Percentiles rank a stretch among this genome's conserved stretches.
These are phyloP conservation scores for Nyctibius bracteatus DNA, from an alignment of 2,113 vertebrate genomes.

Conservation along the genomic window DNA sequence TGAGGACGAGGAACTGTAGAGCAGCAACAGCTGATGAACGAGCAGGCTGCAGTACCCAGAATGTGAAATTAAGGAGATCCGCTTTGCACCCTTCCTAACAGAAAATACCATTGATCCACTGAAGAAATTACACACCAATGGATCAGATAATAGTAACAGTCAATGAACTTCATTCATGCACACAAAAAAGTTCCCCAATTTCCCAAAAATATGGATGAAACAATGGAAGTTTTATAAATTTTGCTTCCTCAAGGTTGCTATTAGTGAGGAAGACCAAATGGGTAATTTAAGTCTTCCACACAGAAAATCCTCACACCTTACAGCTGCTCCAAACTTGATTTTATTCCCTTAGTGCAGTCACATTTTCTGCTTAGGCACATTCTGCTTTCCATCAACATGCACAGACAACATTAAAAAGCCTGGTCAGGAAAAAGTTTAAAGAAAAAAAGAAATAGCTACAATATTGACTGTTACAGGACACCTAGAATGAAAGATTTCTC, in stretches of 20 bases:
- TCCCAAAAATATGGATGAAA: neutral
- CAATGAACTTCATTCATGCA: rapidly evolving
- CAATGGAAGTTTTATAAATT: neutral
- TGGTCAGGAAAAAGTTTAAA: neutral
- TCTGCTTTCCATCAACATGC: neutral
- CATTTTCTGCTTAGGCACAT: neutral
- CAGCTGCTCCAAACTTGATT: neutral
- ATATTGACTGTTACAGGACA: neutral
- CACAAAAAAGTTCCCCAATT: neutral
- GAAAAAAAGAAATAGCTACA: neutral
- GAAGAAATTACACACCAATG: neutral
- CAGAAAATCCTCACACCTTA: neutral
- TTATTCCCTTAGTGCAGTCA: neutral
- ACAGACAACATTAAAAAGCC: neutral
- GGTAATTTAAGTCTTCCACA: neutral
- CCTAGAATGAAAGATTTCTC: neutral
- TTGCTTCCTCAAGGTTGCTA: neutral
- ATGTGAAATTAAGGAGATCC: neutral
- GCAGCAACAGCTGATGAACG: neutral
- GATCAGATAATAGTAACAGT: neutral
- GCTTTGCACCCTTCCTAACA: neutral
- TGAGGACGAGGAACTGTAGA: neutral
- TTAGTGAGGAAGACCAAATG: neutral
- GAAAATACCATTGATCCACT: neutral
- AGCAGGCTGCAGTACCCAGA: neutral